Evolutionary conservation across 2,888 invertebrate species (phyloP).

Genomic region (Plusia festucae): DNA sequence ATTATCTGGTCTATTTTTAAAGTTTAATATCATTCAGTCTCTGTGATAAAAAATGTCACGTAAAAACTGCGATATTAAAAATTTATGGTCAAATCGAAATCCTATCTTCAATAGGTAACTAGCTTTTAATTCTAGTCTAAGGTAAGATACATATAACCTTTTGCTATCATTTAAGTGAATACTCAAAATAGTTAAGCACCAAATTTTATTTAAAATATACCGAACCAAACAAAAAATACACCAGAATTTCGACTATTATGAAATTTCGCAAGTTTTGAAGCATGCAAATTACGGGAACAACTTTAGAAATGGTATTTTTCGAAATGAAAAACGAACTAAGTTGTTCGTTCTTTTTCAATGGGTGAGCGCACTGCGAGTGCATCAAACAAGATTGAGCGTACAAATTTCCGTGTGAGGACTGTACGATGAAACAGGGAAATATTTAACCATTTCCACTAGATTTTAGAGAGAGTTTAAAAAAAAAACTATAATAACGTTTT

Average conservation of each 20-base stretch:
- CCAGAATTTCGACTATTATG: conserved; percentile 21
- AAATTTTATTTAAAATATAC: conserved; percentile 2
- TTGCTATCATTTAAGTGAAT: no score
- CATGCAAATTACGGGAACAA: conserved; percentile 55
- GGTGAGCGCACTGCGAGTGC: conserved; percentile 38
- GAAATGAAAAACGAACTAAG: conserved; percentile 56
- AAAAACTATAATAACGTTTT: not conserved
- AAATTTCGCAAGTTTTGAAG: conserved; percentile 43
- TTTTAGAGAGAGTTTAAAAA: conserved; percentile 9
- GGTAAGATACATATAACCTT: no score
- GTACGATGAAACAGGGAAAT: conserved; percentile 18
- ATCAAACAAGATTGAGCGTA: conserved; percentile 41
- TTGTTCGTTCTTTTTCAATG: conserved; percentile 31
- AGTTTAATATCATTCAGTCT: no score
- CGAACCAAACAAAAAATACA: conserved; percentile 25
- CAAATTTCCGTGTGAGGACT: conserved; percentile 15
- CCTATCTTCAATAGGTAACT: no score
- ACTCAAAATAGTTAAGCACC: no score
- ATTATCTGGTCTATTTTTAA: no score
- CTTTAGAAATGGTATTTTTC: conserved; percentile 52
- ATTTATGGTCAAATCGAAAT: not conserved
- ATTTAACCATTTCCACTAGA: conserved; percentile 12
- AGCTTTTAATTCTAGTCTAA: no score
- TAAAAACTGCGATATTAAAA: no score
- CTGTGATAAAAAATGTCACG: no score